Evolutionary conservation across 2,888 invertebrate species (phyloP).

Genomic region (Deroplatys truncata): DNA sequence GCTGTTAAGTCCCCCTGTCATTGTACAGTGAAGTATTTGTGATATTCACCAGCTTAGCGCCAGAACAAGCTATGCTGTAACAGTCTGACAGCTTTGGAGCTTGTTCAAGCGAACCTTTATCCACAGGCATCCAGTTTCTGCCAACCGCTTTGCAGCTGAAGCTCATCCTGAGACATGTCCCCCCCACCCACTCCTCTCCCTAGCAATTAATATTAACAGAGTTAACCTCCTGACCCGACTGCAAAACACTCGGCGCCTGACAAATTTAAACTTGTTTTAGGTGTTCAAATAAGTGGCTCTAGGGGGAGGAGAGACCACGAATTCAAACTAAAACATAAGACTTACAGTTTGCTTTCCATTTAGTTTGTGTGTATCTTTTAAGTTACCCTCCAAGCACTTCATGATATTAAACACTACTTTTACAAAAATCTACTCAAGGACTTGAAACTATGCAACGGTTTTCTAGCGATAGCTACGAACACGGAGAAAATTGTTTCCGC

Average conservation of each 20-base stretch:
- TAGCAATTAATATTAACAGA: neutral
- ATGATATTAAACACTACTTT: too few species aligned
- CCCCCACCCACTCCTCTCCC: too few species aligned
- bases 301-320: neutral
- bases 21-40: neutral
- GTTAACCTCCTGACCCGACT: neutral
- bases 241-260: neutral
- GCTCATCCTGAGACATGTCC: neutral
- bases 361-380: neutral
- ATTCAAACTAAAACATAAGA: neutral
- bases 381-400: too few species aligned
- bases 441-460: too few species aligned
- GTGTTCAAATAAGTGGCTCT: neutral
- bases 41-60: neutral
- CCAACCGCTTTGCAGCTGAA: neutral
- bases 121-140: neutral
- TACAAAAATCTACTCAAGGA: too few species aligned
- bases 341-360: neutral
- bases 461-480: too few species aligned
- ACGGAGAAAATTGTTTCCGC: too few species aligned
- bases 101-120: neutral
- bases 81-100: neutral
- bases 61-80: neutral
- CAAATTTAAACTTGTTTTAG: neutral
- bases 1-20: neutral